A percentile compares a stretch with the other conserved stretches of the same genome.
phyloP scores from a whole-genome alignment of 2,797 vertebrate species.

The Lacerta agilis region DNA sequence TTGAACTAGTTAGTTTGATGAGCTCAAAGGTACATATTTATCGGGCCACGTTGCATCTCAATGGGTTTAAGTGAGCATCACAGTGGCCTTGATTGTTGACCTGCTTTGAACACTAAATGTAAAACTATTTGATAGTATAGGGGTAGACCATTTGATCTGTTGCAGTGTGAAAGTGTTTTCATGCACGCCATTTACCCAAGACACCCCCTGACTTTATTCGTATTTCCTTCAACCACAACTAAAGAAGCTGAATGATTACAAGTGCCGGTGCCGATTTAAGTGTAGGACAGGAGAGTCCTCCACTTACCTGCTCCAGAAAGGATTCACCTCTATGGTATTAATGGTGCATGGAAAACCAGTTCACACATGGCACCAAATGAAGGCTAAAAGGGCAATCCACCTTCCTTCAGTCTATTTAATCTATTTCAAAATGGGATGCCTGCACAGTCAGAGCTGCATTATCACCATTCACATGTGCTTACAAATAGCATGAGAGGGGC shows the following conservation, averaged over 20 bases:
- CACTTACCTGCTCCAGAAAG: neutral
- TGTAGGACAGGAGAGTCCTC: neutral
- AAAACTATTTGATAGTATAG: neutral
- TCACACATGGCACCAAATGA: neutral
- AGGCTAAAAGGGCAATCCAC: neutral
- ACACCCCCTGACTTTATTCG: neutral
- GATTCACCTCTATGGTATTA: neutral
- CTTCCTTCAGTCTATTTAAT: neutral
- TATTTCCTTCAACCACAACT: neutral
- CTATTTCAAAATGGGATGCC: conserved; percentile 15
- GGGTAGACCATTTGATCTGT: neutral
- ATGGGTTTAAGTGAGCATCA: neutral
- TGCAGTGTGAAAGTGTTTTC: neutral
- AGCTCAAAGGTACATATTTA: neutral
- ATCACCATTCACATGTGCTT: neutral
- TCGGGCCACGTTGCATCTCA: neutral
- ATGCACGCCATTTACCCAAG: neutral
- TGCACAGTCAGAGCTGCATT: neutral
- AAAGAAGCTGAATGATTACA: neutral
- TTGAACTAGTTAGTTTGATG: neutral
- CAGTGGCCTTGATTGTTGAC: neutral
- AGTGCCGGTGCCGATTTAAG: neutral
- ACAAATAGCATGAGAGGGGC: neutral
- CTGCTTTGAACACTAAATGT: neutral
- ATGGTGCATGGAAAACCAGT: neutral